Conservation (phyloP, 2,888 invertebrate genomes). For the Timandra comae region DNA sequence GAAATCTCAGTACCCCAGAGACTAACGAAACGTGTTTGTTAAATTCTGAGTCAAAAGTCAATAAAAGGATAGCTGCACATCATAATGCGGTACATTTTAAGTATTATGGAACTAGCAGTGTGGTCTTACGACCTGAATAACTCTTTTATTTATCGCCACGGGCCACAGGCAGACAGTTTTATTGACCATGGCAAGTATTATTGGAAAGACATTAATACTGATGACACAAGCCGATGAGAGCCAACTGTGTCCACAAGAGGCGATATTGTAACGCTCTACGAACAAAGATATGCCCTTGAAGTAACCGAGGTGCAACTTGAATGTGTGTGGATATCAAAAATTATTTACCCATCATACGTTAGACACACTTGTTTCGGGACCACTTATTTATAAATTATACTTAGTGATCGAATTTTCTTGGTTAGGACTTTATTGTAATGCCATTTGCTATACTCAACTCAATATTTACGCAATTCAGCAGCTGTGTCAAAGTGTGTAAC, state of each 20-base stretch:
- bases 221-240: constrained; percentile 71
- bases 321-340: constrained; percentile 20
- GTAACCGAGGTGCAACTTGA: constrained; percentile 33
- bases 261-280: constrained; percentile 50
- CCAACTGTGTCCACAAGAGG: constrained; percentile 70
- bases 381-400: constrained; percentile 20
- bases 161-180: constrained; percentile 59
- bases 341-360: constrained; percentile 30
- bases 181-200: constrained; percentile 64
- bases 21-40: too few species aligned
- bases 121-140: constrained; percentile 55
- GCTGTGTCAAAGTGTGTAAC: too few species aligned
- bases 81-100: too few species aligned
- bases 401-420: constrained; percentile 17
- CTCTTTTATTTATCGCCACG: constrained; percentile 57
- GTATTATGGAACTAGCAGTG: too few species aligned
- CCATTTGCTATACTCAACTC: too few species aligned
- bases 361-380: constrained; percentile 42
- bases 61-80: too few species aligned
- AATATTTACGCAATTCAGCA: too few species aligned
- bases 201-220: constrained; percentile 69
- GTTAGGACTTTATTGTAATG: too few species aligned
- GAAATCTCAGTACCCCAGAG: too few species aligned
- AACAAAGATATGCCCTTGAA: constrained; percentile 68
- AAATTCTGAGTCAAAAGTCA: too few species aligned